Percentiles rank a stretch among this genome's conserved stretches.
Conservation (phyloP, 2,113 vertebrate species). For the Salvelinus alpinus region DNA sequence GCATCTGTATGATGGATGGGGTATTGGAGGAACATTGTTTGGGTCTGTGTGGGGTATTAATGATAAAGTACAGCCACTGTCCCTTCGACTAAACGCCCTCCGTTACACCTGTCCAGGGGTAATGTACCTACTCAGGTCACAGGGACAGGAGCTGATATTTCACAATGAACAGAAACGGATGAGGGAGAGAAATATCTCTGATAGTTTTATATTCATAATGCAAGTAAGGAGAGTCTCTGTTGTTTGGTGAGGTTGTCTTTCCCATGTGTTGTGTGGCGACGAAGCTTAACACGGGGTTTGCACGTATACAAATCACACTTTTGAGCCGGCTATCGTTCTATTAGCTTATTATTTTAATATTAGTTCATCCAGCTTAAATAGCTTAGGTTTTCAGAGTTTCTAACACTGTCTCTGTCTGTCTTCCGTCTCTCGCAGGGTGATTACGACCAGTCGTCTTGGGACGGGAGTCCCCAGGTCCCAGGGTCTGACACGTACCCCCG, state of each 20-base stretch:
- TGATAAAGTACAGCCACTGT: conserved; percentile 6
- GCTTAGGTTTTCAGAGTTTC: no score
- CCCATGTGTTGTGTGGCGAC: no score
- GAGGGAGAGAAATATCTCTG: not conserved
- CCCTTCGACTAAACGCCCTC: conserved; percentile 35
- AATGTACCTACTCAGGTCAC: conserved; percentile 13
- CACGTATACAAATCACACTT: not conserved
- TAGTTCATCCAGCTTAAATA: no score
- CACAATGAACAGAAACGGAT: not conserved
- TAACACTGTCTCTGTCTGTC: not conserved
- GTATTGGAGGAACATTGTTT: not conserved
- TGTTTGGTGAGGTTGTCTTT: no score
- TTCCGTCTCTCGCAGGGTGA: conserved; percentile 78
- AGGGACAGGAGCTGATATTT: conserved; percentile 2
- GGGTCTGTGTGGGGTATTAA: not conserved
- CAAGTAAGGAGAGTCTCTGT: no score
- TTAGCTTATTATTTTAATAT: no score
- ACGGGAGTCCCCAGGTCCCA: conserved; percentile 83
- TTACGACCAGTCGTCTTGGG: conserved; percentile 86
- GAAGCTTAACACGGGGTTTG: not conserved
- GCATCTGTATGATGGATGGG: conserved; percentile 43
- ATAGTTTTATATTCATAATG: not conserved
- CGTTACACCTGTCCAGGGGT: conserved; percentile 23
- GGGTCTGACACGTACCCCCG: conserved; percentile 90
- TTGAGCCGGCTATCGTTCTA: no score